phyloP scores from a whole-genome alignment of 2,888 invertebrate species.

The Elysia crispata region DNA sequence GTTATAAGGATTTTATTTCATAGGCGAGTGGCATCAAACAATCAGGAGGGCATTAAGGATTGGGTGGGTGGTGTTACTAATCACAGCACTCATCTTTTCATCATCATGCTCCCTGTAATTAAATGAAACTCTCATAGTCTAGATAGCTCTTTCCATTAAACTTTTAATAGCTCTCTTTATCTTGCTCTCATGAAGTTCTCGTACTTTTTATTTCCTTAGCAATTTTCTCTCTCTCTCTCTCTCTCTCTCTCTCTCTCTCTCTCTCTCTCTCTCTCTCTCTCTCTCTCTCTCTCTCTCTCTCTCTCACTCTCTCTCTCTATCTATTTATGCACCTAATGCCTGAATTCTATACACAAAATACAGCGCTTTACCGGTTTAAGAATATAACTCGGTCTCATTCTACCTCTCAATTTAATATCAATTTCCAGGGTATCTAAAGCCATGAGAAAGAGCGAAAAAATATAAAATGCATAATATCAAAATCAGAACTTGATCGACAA shows the following conservation, averaged over 20 bases:
- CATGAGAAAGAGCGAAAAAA: no score
- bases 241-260: constrained; percentile 30
- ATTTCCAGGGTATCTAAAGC: no score
- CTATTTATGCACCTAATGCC: no score
- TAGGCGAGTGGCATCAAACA: no score
- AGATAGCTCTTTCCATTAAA: neutral
- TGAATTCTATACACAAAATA: no score
- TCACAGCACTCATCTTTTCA: neutral
- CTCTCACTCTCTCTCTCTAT: constrained; percentile 15
- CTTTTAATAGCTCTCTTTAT: neutral
- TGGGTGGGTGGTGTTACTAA: neutral
- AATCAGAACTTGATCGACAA: no score
- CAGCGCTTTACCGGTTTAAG: no score
- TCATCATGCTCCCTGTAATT: neutral
- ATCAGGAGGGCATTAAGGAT: no score
- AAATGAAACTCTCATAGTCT: neutral
- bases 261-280: constrained; percentile 25
- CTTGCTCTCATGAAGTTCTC: neutral
- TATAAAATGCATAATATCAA: no score
- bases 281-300: neutral
- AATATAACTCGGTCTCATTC: no score
- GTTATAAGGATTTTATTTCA: no score
- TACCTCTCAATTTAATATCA: no score
- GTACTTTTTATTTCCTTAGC: neutral
- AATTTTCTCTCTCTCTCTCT: neutral